Evolutionary conservation across 1,140 invertebrate genomes (phyloP), one percentile per base, ranked within the genome.

Genomic region (Onthophagus taurus): DNA sequence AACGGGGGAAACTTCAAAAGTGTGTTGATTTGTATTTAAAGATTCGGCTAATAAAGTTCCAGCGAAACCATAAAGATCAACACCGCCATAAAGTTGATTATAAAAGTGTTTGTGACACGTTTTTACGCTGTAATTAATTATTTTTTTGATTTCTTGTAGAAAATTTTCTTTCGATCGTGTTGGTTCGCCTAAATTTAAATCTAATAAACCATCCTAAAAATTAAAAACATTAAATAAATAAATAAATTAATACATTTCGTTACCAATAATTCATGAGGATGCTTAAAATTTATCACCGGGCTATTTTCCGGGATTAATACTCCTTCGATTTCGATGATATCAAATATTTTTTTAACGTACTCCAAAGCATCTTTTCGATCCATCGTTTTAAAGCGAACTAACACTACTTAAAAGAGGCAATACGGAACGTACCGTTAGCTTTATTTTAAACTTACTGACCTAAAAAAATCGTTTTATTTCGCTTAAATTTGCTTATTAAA

Each of bases 21-120:
- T 88, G 47, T 72, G 85, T 81, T 83, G 76, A 66, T 82, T 84
- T 6, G 83, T 83, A 54, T 87, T 89, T 41, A 86, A 71, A 3
- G 79, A 76, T 47, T 86, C 83, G 2, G 81, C 73, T 17, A 88
- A 65, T 75, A 79, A 83, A 9, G 81, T 68, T 4, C 78, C 85
- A n/a, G 74, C 77, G 26, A 88, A 56, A 5, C 82, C 83, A 55
- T 80, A 84, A 4, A 75, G 70, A 60, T 89, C 84, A 1, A 76
- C 61, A 13, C 76, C 82, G n/a, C 76, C 80, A 54, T 78, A 87
- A 2, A 88, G 66, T 60, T 87, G 84, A 68, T 86, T 89, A 49
- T 79, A 72, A 60, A 87, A 87, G 45, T 77, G 69, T 1, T 72
- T 71, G 64, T 78, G 81, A 42, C 71, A 74, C 0, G 85, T 87